Conservation (phyloP, 64 coral and sea anemone species). For the Montipora sp. region DNA sequence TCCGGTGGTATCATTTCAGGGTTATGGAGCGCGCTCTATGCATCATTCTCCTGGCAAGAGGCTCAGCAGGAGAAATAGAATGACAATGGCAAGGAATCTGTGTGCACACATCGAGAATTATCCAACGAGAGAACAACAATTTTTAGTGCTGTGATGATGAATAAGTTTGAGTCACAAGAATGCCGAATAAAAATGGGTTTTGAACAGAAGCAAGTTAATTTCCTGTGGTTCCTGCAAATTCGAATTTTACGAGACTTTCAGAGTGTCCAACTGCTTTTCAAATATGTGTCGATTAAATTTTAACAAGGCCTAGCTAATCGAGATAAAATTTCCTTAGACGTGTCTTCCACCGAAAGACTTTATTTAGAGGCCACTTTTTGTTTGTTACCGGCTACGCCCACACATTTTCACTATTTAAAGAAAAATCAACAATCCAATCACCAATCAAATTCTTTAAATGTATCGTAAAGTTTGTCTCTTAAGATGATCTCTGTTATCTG, state of each 20-base stretch:
- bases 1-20: constrained; percentile 30
- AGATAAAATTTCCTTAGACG: neutral
- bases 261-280: neutral
- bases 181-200: neutral
- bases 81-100: constrained; percentile 39
- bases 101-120: constrained; percentile 15
- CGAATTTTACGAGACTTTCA: neutral
- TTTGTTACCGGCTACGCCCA: neutral
- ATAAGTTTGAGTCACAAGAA: neutral
- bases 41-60: constrained; percentile 26
- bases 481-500: neutral
- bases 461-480: neutral
- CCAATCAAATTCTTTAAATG: neutral
- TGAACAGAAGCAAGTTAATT: neutral
- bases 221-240: neutral
- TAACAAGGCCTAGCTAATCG: neutral
- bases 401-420: constrained; percentile 23
- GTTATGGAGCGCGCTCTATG: neutral
- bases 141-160: constrained; percentile 34
- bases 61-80: constrained; percentile 44
- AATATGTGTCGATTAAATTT: constrained; percentile 45
- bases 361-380: neutral
- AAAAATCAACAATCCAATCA: constrained; percentile 15
- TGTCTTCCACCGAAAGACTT: neutral
- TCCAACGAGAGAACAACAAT: constrained; percentile 1